Base-by-base conservation (phyloP, 1,140 invertebrate species). In the Thereuonema tuberculata region DNA sequence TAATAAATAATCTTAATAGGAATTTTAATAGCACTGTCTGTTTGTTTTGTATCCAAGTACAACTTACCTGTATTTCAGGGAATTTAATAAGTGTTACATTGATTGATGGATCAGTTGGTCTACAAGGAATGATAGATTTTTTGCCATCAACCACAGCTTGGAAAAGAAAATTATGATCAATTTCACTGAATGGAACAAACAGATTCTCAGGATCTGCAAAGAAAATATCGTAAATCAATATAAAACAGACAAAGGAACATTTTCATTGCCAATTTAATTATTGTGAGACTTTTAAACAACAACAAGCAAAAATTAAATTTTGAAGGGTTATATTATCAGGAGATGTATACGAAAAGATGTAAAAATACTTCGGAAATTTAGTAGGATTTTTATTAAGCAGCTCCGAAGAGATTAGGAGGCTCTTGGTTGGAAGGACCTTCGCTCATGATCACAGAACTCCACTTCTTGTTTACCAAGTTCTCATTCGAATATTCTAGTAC, bases 101-200 rank as follows among this genome's bases (percentile, higher is more conserved):
- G 2, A 62, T 49, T 15, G 14, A 21, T 1, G 61, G 61, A 47
- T 59, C 47, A n/a, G 24, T 60, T 3, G 61, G 61, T 17, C 58
- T 48, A 49, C 61, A 62, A 5, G 61, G 59, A 31, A 62, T 49
- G 5, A 62, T 23, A 1, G 48, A 29, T 28, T 61, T 29, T 37
- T 61, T 27, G 58, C 24, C 15, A 12, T 20, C 9, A 24, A 9
- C 12, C 9, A 52, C 24, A 15, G 49, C 15, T 12, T 52, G 49
- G 12, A 52, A 12, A 9, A 15, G 5, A 12, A 52, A 52, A 24
- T 21, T 21, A 12, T 52, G 14, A 9, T 24, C 49, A 52, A 52
- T 12, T 12, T 15, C 21, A 52, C 15, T 21, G 9, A 52, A 9
- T 12, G 49, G 49, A 9, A 52, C 15, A 52, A 52, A 52, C 23